A percentile compares a stretch with the other conserved stretches of the same genome.
Conservation (phyloP, 30 jellyfish, hydroid and myxozoan species). For the Hydra vulgaris region DNA sequence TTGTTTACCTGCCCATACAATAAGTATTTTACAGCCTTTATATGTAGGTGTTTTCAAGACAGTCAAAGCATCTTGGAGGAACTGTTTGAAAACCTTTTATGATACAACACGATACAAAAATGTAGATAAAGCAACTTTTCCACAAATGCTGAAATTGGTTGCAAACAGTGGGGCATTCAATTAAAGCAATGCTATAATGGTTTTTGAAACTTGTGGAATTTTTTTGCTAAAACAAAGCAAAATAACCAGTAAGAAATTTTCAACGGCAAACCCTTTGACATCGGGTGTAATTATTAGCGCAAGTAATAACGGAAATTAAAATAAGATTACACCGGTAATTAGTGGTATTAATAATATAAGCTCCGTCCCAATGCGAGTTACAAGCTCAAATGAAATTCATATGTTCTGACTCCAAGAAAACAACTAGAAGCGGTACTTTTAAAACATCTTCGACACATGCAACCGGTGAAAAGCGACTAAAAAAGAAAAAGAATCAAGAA, state of each 20-base stretch:
- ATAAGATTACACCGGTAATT: neutral
- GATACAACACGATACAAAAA: neutral
- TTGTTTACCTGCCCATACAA: neutral
- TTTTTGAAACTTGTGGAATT: neutral
- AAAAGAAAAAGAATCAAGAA: too few relatives aligned
- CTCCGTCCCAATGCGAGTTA: neutral
- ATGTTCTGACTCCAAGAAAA: too few relatives aligned
- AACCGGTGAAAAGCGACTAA: too few relatives aligned
- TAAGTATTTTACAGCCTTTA: neutral
- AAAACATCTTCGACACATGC: too few relatives aligned
- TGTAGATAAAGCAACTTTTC: neutral
- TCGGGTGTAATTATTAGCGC: neutral
- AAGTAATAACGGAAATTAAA: neutral
- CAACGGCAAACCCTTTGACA: neutral
- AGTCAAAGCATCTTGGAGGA: neutral
- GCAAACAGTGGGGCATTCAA: neutral
- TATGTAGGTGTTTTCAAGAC: neutral
- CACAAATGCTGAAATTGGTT: neutral
- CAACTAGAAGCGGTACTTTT: too few relatives aligned
- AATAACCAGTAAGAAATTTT: neutral
- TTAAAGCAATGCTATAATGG: neutral
- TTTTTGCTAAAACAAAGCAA: neutral
- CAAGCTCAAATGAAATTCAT: too few relatives aligned
- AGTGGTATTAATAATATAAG: neutral
- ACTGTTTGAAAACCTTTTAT: neutral